phyloP scores from a whole-genome alignment of 2,113 vertebrate genomes.

The Otis tarda region DNA sequence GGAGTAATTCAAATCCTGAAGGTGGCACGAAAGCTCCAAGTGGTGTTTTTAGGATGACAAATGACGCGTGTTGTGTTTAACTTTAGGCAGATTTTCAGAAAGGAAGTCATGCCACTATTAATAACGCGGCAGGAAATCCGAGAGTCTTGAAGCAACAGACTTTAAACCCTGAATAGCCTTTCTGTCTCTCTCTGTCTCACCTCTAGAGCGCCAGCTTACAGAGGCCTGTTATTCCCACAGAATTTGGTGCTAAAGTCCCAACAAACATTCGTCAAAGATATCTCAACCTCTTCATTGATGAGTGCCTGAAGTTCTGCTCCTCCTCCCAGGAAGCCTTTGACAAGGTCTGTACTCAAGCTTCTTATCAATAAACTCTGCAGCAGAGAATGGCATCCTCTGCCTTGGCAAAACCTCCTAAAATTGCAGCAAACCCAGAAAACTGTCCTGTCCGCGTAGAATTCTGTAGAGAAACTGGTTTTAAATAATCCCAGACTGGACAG shows the following conservation, averaged over 20 bases:
- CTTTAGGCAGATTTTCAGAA: conserved; percentile 23
- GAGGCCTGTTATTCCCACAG: conserved; percentile 90
- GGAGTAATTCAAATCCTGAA: neutral
- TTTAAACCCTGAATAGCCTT: neutral
- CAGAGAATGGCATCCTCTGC: neutral
- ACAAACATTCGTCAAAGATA: conserved; percentile 94
- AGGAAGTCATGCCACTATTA: neutral
- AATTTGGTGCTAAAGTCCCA: conserved; percentile 94
- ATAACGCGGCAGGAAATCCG: neutral
- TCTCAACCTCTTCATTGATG: conserved; percentile 94
- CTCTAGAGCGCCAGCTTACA: conserved; percentile 86
- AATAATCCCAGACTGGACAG: neutral
- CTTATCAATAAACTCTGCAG: neutral
- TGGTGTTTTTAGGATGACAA: neutral
- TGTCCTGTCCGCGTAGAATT: neutral
- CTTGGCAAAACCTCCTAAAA: neutral
- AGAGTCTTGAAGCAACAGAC: neutral
- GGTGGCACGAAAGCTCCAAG: neutral
- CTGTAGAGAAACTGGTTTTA: neutral
- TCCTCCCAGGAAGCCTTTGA: conserved; percentile 86
- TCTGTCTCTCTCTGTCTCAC: conserved; percentile 17
- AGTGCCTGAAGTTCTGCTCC: conserved; percentile 89
- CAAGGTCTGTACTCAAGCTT: conserved; percentile 76
- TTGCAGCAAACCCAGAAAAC: neutral
- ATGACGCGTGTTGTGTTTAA: neutral